These are phyloP conservation scores for Neodiprion fabricii DNA, from an alignment of 1,140 invertebrate species.

Conservation along the genomic window DNA sequence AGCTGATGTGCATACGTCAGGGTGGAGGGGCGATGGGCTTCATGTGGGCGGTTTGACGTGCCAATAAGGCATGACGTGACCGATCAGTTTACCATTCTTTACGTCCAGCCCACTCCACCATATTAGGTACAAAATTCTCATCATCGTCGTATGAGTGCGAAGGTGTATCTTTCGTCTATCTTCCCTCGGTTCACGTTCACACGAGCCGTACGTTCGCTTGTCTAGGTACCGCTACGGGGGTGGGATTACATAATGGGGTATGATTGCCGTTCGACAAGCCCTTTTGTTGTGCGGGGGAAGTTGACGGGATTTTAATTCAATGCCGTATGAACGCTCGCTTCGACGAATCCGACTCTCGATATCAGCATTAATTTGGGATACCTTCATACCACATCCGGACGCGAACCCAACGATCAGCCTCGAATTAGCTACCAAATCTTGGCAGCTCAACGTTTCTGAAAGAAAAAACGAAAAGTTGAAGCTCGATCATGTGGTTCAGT, in stretches of 20 bases:
- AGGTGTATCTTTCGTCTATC: slow-evolving; percentile 39
- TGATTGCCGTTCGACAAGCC: slow-evolving; percentile 57
- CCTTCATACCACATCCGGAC: no score
- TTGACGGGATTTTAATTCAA: slow-evolving; percentile 45
- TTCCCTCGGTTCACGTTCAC: slow-evolving; percentile 51
- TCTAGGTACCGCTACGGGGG: slow-evolving; percentile 34
- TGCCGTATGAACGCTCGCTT: slow-evolving; percentile 6
- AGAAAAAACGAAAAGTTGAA: no score
- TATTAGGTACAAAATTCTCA: slow-evolving; percentile 34
- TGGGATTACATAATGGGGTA: slow-evolving; percentile 54
- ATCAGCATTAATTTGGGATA: no score
- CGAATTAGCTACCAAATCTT: no score
- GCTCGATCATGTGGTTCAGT: no score
- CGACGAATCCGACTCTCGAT: no score
- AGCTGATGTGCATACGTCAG: not conserved
- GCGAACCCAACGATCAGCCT: no score
- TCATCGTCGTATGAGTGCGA: not conserved
- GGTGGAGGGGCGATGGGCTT: not conserved
- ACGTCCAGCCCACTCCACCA: slow-evolving; percentile 18
- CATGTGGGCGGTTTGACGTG: slow-evolving; percentile 54
- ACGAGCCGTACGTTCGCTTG: slow-evolving; percentile 34
- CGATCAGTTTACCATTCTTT: slow-evolving; percentile 49
- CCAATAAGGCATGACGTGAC: slow-evolving; percentile 54
- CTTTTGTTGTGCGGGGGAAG: slow-evolving; percentile 21
- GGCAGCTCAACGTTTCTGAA: no score